These are phyloP conservation scores for Disparrhopalites patrizii DNA, from an alignment of 2,888 invertebrate genomes.

Conservation along the genomic window DNA sequence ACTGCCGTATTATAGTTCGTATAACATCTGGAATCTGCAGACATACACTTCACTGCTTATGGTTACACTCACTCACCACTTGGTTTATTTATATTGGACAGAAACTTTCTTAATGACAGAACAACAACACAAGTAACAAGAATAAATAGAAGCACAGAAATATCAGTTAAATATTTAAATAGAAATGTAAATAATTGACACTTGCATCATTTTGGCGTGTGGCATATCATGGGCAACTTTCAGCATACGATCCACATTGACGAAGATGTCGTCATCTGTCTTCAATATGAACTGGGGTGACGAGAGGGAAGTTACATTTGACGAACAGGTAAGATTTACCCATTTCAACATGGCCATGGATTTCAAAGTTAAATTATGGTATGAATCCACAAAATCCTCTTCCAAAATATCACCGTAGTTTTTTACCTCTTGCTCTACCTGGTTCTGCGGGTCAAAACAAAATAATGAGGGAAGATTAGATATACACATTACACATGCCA, in stretches of 20 bases:
- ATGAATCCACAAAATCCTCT: slow-evolving; percentile 76
- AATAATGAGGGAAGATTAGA: not conserved
- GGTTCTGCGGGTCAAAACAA: slow-evolving; percentile 56
- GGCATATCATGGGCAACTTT: slow-evolving; percentile 43
- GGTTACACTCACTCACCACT: too few species aligned
- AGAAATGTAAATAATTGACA: not conserved
- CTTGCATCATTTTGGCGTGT: slow-evolving; percentile 45
- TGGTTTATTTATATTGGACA: not conserved
- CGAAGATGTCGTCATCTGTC: slow-evolving; percentile 81
- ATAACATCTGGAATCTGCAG: not conserved
- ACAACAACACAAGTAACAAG: not conserved
- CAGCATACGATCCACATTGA: slow-evolving; percentile 61
- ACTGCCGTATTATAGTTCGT: too few species aligned
- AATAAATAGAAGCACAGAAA: too few species aligned
- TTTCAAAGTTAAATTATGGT: slow-evolving; percentile 81
- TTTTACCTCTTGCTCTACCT: slow-evolving; percentile 63
- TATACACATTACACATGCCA: too few species aligned
- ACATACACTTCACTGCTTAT: too few species aligned
- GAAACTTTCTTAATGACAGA: not conserved
- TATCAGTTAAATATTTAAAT: too few species aligned
- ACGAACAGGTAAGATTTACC: slow-evolving; percentile 64
- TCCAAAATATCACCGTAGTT: slow-evolving; percentile 73
- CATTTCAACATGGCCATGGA: slow-evolving; percentile 80
- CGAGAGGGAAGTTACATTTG: slow-evolving; percentile 30
- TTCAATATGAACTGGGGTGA: slow-evolving; percentile 68